Base-by-base conservation (phyloP, 2,113 vertebrate species). In the Nothoprocta pentlandii region DNA sequence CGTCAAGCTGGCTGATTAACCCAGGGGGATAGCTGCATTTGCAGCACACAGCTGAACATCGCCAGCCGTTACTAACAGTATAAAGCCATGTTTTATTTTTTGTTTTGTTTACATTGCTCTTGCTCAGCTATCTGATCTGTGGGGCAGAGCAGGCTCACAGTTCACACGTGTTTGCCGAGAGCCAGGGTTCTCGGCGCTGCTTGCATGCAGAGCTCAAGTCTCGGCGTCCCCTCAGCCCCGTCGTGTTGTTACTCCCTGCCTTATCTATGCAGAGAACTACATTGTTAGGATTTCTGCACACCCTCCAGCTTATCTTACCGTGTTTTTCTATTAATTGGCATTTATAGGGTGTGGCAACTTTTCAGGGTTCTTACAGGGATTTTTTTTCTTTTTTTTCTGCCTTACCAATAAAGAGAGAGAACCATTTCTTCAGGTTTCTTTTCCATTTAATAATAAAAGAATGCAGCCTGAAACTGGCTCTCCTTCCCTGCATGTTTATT, bases 361-460 rank as follows among this genome's bases (percentile, higher is more conserved):
- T 76, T 41, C 1, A 4, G 56, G 62, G 15, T 83, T 84, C 49
- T 92, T 58, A 79, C 26, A 49, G 86, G 32, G 25, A 56, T 82
- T 87, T 93, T 81, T 30, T 85, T 30, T 30, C 26, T 76, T 92
- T 61, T 42, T 94, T 86, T 94, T 94, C 75, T 96, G 16, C 3
- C 2, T 91, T 93, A 63, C 86, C 74, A 74, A 42, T 58, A 85
- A 96, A 80, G 89, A 28, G 74, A 80, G 87, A 82, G 59, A 96
- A 95, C 76, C 11, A 6, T 94, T 97, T 83, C 75, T 84, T 54
- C 78, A 66, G 80, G 89, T 91, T 97, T 97, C 89, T 84, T 96
- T 97, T 91, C 80, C 87, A 34, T 89, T 92, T 89, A 94, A 92
- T 74, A 93, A 87, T 94, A 92, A 95, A 96, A 87, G 84, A 88